Conservation (phyloP, 2,888 invertebrate species). For the Luperina testacea region DNA sequence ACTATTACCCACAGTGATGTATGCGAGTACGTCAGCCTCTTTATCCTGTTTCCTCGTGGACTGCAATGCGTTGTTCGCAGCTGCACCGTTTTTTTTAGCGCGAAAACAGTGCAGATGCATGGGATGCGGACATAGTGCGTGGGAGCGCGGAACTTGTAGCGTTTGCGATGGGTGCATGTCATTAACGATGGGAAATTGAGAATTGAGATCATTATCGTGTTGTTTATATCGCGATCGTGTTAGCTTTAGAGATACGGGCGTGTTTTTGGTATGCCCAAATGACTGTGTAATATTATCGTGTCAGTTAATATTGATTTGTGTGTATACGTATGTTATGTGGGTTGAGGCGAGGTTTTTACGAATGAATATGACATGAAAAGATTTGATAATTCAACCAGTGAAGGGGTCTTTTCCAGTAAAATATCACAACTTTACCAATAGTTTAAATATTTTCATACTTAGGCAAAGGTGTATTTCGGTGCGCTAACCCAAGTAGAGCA, state of each 20-base stretch:
- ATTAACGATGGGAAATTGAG: constrained; percentile 33
- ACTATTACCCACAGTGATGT: constrained; percentile 20
- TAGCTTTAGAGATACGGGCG: neutral
- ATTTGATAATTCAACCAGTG: neutral
- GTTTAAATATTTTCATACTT: neutral
- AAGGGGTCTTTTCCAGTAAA: neutral
- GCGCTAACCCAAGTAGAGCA: neutral
- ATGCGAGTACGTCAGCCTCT: constrained; percentile 29
- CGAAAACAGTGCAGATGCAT: constrained; percentile 70
- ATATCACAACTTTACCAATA: neutral
- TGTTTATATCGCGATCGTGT: constrained; percentile 9
- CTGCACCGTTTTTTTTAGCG: constrained; percentile 71
- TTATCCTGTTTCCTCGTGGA: constrained; percentile 61
- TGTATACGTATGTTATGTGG: too few species aligned
- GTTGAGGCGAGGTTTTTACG: neutral
- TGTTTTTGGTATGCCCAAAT: neutral
- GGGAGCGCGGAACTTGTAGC: constrained; percentile 41
- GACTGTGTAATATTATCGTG: neutral
- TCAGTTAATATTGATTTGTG: neutral
- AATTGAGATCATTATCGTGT: constrained; percentile 33
- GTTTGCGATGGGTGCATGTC: constrained; percentile 33
- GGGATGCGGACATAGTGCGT: constrained; percentile 45
- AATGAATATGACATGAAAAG: neutral
- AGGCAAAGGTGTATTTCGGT: neutral
- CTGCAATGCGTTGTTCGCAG: constrained; percentile 69